These are phyloP conservation scores for Drosophila rufa DNA, from an alignment of 1,140 invertebrate genomes.

Conservation along the genomic window DNA sequence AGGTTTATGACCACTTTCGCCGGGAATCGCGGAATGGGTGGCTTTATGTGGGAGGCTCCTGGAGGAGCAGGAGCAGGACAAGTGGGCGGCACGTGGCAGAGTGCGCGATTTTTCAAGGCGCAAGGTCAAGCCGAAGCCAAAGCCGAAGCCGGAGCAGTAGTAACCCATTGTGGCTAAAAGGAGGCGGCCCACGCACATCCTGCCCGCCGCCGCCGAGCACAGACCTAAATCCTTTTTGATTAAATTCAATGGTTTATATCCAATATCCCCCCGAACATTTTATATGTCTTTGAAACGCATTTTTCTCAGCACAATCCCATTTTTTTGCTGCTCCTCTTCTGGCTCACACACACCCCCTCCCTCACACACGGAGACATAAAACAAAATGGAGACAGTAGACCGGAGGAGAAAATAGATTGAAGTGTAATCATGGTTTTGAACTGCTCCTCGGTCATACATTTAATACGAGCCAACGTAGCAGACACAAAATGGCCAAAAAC, in stretches of 20 bases:
- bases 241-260: slow-evolving; percentile 84
- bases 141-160: slow-evolving; percentile 36
- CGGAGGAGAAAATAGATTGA: slow-evolving; percentile 76
- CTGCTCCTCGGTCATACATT: slow-evolving; percentile 80
- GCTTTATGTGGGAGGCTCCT: slow-evolving; percentile 3
- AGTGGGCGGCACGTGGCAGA: slow-evolving; percentile 61
- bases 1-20: slow-evolving; percentile 49
- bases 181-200: slow-evolving; percentile 10
- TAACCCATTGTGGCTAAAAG: slow-evolving; percentile 57
- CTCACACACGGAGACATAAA: slow-evolving; percentile 63
- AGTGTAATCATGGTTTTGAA: slow-evolving; percentile 84
- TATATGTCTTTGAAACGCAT: slow-evolving; percentile 83
- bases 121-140: slow-evolving; percentile 74
- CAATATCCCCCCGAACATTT: slow-evolving; percentile 80
- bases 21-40: slow-evolving; percentile 11
- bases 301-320: slow-evolving; percentile 70
- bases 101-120: slow-evolving; percentile 69
- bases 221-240: slow-evolving; percentile 81
- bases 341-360: slow-evolving; percentile 4
- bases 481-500: slow-evolving; percentile 72
- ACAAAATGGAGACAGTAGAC: slow-evolving; percentile 73
- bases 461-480: slow-evolving; percentile 79
- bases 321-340: slow-evolving; percentile 29
- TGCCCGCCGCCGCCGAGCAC: slow-evolving; percentile 2
- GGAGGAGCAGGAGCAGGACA: neutral